Evolutionary conservation across 2,113 vertebrate genomes (phyloP), one percentile per base, ranked within the genome.

Genomic region (Melospiza georgiana): DNA sequence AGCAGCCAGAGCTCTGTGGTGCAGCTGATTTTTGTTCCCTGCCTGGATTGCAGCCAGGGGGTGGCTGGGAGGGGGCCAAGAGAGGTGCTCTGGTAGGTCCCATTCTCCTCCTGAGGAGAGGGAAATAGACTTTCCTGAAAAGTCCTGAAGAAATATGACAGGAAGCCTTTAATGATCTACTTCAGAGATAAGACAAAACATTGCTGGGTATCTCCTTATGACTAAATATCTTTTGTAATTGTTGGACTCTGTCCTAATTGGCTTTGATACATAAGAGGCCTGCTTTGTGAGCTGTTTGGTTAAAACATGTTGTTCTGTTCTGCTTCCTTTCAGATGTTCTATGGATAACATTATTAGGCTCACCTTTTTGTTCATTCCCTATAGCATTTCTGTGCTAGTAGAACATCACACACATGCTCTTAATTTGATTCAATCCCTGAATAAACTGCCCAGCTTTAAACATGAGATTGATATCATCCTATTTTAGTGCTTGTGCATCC

Each of bases 151-250:
- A 97, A 95, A 95, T 96, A 62, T 31, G 92, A 87, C 72, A 94
- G 81, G 89, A 94, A 80, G 51, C 28, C 87, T 85, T 94, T 97
- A 94, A 96, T 87, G 93, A 96, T 97, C 66, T 91, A 37, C 81
- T 88, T 61, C 46, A n/a, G 18, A 39, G 92, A 96, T 77, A 87
- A 92, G 54, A 79, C 84, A 74, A 89, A 95, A 94, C 81, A 89
- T 84, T 87, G 65, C 75, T 81, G 92, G 61, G 17, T 97, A 66
- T 87, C 94, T 96, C 84, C 78, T 97, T 89, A 88, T 80, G 92
- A 92, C 79, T 96, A 91, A 94, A 33, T 94, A 97, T 96, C 35
- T 96, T 89, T 95, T 96, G 93, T 94, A 86, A 96, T 95, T 85
- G 68, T 87, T 97, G 96, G 72, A 95, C 74, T 62, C 68, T 80